phyloP scores from a whole-genome alignment of 1,140 invertebrate genomes.

The Solenopsis fugax region DNA sequence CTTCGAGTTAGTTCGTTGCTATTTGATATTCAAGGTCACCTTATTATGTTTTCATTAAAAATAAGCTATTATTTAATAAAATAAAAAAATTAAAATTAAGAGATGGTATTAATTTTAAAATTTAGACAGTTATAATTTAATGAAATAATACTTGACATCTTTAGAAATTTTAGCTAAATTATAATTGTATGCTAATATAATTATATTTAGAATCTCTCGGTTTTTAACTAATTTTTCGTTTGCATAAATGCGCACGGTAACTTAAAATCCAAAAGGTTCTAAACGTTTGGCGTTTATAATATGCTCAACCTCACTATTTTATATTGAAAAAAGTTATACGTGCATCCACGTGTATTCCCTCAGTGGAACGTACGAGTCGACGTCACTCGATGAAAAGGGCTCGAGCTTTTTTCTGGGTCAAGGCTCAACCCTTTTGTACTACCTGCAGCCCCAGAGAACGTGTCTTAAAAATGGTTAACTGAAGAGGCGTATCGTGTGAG shows the following conservation, averaged over 20 bases:
- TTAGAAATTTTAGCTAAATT: not conserved
- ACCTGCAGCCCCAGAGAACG: not conserved
- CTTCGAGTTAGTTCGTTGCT: not conserved
- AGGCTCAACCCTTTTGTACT: slow-evolving; percentile 44
- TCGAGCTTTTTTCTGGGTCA: slow-evolving; percentile 50
- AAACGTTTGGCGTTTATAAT: slow-evolving; percentile 33
- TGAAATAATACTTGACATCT: not conserved
- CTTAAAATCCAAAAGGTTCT: not conserved
- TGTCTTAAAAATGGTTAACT: slow-evolving; percentile 50
- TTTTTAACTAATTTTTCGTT: not conserved
- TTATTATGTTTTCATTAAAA: not conserved
- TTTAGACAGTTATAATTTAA: not conserved
- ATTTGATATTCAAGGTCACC: slow-evolving; percentile 10
- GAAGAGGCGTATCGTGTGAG: not conserved
- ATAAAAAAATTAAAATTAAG: not conserved
- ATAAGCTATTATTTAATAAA: not conserved
- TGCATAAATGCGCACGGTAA: not conserved
- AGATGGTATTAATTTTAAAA: not conserved
- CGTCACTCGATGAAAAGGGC: slow-evolving; percentile 56
- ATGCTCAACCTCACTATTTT: slow-evolving; percentile 5
- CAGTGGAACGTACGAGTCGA: slow-evolving; percentile 43
- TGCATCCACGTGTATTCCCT: slow-evolving; percentile 33
- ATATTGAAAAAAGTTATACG: slow-evolving; percentile 47
- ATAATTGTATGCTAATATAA: too few relatives aligned
- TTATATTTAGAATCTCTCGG: not conserved